A percentile compares a stretch with the other conserved stretches of the same genome.
Evolutionary conservation across 2,888 invertebrate genomes (phyloP).

Genomic region (Glyphotaelius pellucidus): DNA sequence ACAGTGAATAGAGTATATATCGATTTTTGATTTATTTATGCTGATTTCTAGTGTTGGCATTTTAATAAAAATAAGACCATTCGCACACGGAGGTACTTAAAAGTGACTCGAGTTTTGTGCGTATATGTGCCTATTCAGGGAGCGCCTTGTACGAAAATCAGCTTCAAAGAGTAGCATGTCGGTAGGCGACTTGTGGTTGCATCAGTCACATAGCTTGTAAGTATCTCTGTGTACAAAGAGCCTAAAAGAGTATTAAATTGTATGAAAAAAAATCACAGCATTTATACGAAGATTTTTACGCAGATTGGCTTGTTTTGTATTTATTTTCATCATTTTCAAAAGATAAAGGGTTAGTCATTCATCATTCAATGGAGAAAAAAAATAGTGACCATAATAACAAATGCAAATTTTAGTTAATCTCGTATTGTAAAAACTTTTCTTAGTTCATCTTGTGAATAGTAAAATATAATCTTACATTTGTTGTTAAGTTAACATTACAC

Average conservation of each 20-base stretch:
- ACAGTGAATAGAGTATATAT: background rate
- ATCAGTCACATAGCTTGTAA: too few species aligned
- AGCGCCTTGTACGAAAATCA: too few species aligned
- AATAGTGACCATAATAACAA: background rate
- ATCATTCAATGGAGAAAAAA: background rate
- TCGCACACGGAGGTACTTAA: too few species aligned
- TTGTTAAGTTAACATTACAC: background rate
- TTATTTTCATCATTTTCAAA: background rate
- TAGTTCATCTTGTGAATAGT: constrained; percentile 2
- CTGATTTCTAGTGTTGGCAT: background rate
- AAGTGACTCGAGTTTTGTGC: too few species aligned
- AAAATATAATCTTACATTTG: background rate
- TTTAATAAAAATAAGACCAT: background rate
- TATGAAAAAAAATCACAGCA: background rate
- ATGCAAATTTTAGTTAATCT: constrained; percentile 2
- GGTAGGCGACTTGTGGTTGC: too few species aligned
- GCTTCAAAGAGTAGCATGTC: too few species aligned
- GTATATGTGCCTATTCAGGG: background rate
- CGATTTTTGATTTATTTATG: background rate
- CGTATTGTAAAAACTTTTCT: background rate
- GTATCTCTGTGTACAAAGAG: too few species aligned
- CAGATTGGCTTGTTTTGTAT: background rate
- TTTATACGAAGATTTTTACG: background rate
- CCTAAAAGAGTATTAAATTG: background rate
- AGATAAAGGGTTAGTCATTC: background rate